Evolutionary conservation across 1,140 invertebrate genomes (phyloP).

Genomic region (Riptortus pedestris): DNA sequence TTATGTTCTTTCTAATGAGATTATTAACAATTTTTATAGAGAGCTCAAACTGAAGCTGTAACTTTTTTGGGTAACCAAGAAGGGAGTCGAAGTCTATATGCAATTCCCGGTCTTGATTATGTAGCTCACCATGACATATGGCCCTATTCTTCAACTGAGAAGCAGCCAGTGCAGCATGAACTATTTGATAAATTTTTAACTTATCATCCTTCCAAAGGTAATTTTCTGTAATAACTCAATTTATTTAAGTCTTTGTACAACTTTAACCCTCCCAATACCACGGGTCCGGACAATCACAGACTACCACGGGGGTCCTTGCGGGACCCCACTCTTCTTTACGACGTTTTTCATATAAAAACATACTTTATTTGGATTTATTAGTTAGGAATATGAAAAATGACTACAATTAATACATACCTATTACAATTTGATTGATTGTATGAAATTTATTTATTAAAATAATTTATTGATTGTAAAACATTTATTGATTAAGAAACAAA

Average conservation of each 20-base stretch:
- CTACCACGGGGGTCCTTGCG: too few relatives aligned
- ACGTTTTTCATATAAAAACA: too few relatives aligned
- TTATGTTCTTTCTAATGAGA: too few relatives aligned
- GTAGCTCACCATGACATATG: slow-evolving; percentile 92
- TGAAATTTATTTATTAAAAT: background rate
- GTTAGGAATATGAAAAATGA: too few relatives aligned
- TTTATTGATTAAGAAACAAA: too few relatives aligned
- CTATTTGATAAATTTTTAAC: slow-evolving; percentile 91
- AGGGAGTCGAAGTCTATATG: slow-evolving; percentile 82
- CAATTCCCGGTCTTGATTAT: slow-evolving; percentile 91
- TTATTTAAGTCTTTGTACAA: background rate
- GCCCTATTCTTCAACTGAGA: slow-evolving; percentile 71
- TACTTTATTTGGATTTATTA: too few relatives aligned
- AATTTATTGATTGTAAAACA: too few relatives aligned
- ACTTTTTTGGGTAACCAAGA: slow-evolving; percentile 96
- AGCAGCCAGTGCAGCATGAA: slow-evolving; percentile 81
- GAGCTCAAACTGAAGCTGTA: slow-evolving; percentile 91
- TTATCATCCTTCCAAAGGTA: slow-evolving; percentile 65
- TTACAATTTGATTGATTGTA: too few relatives aligned
- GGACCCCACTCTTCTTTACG: too few relatives aligned
- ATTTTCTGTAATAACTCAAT: background rate
- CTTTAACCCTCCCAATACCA: too few relatives aligned
- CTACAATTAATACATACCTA: too few relatives aligned
- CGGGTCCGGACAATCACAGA: too few relatives aligned
- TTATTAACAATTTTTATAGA: slow-evolving; percentile 49